A percentile compares a stretch with the other conserved stretches of the same genome.
Conservation (phyloP, 2,113 vertebrate species). For the Carettochelys insculpta region DNA sequence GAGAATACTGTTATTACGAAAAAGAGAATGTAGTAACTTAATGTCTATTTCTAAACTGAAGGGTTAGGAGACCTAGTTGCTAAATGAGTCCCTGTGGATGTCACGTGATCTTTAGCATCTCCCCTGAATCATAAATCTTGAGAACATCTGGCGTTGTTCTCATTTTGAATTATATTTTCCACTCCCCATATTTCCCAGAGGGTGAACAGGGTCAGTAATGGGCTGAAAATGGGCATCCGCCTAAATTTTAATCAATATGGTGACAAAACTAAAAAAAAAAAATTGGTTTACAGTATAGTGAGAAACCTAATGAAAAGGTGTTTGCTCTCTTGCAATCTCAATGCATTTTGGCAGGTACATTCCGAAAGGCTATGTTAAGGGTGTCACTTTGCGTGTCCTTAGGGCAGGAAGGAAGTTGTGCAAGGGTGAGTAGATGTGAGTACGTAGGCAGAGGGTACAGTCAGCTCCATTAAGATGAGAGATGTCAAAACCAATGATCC, state of each 20-base stretch:
- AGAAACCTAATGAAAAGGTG: constrained; percentile 36
- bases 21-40: not conserved
- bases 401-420: not conserved
- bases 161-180: constrained; percentile 5
- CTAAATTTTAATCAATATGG: constrained; percentile 62
- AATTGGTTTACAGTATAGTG: constrained; percentile 63
- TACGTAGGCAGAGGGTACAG: not conserved
- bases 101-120: not conserved
- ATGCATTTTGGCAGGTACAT: constrained; percentile 23
- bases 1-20: not conserved
- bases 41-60: constrained; percentile 1
- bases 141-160: constrained; percentile 20
- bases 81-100: not conserved
- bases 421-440: constrained; percentile 1
- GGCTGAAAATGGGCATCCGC: constrained; percentile 41
- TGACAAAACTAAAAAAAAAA: too few relatives aligned
- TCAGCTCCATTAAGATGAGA: not conserved
- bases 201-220: constrained; percentile 32
- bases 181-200: constrained; percentile 55
- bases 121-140: not conserved
- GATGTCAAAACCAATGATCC: not conserved
- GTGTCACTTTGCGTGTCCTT: constrained; percentile 26
- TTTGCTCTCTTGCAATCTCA: constrained; percentile 48
- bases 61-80: constrained; percentile 21
- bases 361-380: constrained; percentile 42